Conservation (phyloP, 2,113 vertebrate species). For the Cygnus buccinator region DNA sequence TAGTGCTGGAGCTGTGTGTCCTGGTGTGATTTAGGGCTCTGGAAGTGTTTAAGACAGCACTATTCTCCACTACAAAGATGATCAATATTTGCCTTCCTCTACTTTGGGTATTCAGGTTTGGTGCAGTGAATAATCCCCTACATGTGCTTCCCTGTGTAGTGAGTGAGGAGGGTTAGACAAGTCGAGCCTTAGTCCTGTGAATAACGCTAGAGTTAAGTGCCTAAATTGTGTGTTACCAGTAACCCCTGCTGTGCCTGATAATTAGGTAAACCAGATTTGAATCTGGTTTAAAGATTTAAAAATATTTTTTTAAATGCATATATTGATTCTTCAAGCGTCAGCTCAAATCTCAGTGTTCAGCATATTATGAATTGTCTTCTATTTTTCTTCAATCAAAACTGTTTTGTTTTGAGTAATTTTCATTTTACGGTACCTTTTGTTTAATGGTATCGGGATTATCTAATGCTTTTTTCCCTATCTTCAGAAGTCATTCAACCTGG, state of each 20-base stretch:
- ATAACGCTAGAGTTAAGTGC: background rate
- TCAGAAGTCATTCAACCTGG: fast-evolving
- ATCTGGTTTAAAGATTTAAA: background rate
- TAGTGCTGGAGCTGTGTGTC: background rate
- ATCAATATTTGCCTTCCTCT: background rate
- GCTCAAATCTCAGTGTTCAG: background rate
- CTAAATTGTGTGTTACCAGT: background rate
- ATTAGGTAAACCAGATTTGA: background rate
- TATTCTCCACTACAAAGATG: background rate
- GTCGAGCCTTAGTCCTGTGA: background rate
- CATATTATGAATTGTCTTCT: background rate
- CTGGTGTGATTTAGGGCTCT: background rate
- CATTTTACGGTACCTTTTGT: background rate
- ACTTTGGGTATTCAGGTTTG: background rate
- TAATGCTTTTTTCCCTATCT: background rate
- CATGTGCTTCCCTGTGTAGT: background rate
- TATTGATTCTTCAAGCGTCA: background rate
- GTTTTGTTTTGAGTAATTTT: background rate
- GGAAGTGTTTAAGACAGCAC: background rate
- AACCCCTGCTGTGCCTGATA: background rate
- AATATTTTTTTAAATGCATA: no score
- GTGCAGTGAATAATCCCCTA: background rate
- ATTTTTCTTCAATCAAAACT: background rate
- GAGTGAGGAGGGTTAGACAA: background rate
- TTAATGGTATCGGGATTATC: background rate